A percentile compares a stretch with the other conserved stretches of the same genome.
Evolutionary conservation across 1,140 invertebrate species (phyloP).

Genomic region (Helicorthomorpha holstii): DNA sequence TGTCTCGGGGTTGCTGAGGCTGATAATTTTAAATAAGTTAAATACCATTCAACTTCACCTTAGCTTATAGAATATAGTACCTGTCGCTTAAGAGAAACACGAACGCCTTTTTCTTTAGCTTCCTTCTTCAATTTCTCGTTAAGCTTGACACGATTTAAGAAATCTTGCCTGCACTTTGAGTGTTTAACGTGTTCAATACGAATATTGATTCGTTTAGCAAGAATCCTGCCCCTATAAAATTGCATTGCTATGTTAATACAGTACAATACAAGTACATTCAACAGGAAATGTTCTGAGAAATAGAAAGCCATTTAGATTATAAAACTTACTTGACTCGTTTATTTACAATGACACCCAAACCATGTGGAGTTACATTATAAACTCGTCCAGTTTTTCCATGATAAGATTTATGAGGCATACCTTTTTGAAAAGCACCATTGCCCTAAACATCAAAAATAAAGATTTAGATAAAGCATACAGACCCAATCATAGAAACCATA

Average conservation of each 20-base stretch:
- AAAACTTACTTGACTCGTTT: slow-evolving; percentile 72
- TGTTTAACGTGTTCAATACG: slow-evolving; percentile 94
- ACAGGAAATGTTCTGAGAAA: background rate
- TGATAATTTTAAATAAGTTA: slow-evolving; percentile 22
- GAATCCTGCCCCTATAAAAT: slow-evolving; percentile 2
- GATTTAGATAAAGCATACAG: too few species aligned
- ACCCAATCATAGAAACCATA: too few species aligned
- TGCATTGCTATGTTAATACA: background rate
- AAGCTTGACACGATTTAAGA: slow-evolving; percentile 75
- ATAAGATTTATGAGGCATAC: slow-evolving; percentile 98
- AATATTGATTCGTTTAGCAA: slow-evolving; percentile 57
- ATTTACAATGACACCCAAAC: slow-evolving; percentile 98
- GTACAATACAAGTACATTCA: too few species aligned
- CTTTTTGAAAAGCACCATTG: slow-evolving; percentile 97
- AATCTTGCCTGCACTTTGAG: slow-evolving; percentile 92
- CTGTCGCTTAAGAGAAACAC: slow-evolving; percentile 62
- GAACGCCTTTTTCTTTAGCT: slow-evolving; percentile 58
- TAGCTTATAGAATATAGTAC: slow-evolving; percentile 15
- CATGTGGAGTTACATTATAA: slow-evolving; percentile 93
- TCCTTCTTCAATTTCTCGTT: slow-evolving; percentile 63
- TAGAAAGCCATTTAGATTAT: background rate
- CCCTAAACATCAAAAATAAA: slow-evolving; percentile 43
- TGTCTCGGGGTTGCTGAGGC: slow-evolving; percentile 60
- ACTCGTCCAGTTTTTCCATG: slow-evolving; percentile 96
- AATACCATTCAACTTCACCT: background rate